These are phyloP conservation scores for Beris morrisii DNA, from an alignment of 2,888 invertebrate genomes.

Conservation along the genomic window DNA sequence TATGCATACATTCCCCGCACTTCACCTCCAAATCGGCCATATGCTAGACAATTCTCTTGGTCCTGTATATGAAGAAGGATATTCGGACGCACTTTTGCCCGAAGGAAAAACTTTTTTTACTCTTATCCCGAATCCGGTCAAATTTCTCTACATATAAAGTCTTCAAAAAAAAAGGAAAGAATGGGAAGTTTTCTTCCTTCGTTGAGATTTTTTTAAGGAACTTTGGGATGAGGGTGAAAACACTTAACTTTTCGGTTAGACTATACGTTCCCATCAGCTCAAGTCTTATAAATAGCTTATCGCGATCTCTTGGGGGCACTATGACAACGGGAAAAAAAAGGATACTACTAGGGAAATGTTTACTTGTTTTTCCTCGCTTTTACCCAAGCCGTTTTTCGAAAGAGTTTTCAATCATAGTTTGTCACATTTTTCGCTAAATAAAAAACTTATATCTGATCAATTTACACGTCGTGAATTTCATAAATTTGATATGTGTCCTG, in stretches of 20 bases:
- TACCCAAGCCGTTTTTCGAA: no score
- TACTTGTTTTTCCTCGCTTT: no score
- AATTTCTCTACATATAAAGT: not conserved
- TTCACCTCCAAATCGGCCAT: not conserved
- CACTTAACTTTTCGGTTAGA: constrained; percentile 28
- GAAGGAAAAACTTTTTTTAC: not conserved
- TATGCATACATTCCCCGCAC: not conserved
- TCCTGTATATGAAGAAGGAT: not conserved
- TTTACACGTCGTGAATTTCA: no score
- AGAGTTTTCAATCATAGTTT: no score
- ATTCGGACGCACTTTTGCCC: not conserved
- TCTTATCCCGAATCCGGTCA: constrained; percentile 8
- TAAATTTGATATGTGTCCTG: no score
- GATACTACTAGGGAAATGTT: no score
- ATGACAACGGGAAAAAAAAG: no score
- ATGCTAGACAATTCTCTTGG: not conserved
- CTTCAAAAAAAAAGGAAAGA: constrained; percentile 8
- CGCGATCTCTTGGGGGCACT: constrained; percentile 5
- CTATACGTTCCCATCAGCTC: constrained; percentile 13
- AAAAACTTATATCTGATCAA: no score
- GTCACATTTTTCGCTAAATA: no score
- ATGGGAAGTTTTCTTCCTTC: constrained; percentile 5
- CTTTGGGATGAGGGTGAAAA: constrained; percentile 12
- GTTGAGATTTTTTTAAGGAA: not conserved
- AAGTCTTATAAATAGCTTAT: constrained; percentile 28